These are phyloP conservation scores for Amphimedon queenslandica DNA, from an alignment of 37 sponge, comb jelly and placozoan species.

Conservation along the genomic window DNA sequence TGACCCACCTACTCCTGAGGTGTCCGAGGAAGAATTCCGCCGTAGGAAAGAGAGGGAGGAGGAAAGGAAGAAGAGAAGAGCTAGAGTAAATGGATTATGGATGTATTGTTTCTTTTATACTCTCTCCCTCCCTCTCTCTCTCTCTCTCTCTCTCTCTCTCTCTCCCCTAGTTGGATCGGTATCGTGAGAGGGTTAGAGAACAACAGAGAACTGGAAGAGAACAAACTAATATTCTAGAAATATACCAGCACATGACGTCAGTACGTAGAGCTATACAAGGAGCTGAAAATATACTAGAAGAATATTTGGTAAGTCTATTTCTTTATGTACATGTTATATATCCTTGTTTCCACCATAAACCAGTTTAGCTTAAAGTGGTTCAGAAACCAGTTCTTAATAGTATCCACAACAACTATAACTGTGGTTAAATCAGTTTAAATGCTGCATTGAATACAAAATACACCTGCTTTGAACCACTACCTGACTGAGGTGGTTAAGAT, in stretches of 20 bases:
- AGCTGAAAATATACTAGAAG: background rate
- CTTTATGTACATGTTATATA: background rate
- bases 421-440: too few relatives aligned
- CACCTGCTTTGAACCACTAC: too few relatives aligned
- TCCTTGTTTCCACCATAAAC: background rate
- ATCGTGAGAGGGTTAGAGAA: background rate
- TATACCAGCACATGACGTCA: slow-evolving; percentile 7
- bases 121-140: background rate
- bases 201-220: slow-evolving; percentile 3
- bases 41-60: background rate
- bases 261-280: slow-evolving; percentile 5
- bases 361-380: background rate
- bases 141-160: background rate
- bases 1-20: background rate
- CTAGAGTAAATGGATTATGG: background rate
- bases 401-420: background rate
- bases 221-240: slow-evolving; percentile 7
- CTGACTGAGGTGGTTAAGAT: too few relatives aligned
- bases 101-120: background rate
- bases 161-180: background rate
- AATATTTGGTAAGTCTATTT: slow-evolving; percentile 1
- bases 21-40: background rate
- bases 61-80: background rate
- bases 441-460: too few relatives aligned
- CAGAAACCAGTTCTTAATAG: too few relatives aligned